These are phyloP conservation scores for Drosophila micromelanica DNA, from an alignment of 1,140 invertebrate genomes.

Conservation along the genomic window DNA sequence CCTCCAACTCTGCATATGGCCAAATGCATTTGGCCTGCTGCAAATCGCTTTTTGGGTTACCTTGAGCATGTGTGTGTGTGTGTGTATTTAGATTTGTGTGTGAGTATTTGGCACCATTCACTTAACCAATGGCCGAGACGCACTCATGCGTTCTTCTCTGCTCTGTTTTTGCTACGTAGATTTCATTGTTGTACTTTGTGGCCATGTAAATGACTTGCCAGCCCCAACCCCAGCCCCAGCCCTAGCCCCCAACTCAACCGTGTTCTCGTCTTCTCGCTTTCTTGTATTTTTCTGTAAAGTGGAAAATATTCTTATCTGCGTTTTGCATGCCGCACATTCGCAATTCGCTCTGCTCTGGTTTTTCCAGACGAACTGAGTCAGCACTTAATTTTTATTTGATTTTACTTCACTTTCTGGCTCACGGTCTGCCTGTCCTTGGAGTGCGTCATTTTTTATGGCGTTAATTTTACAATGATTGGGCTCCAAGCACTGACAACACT, in stretches of 20 bases:
- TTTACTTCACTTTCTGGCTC: constrained; percentile 53
- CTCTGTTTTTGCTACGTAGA: constrained; percentile 26
- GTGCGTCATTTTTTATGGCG: constrained; percentile 77
- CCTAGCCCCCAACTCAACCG: too few species aligned
- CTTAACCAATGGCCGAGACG: constrained; percentile 37
- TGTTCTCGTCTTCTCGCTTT: too few species aligned
- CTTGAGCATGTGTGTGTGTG: constrained; percentile 5
- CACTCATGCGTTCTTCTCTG: constrained; percentile 42
- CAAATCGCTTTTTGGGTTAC: constrained; percentile 27
- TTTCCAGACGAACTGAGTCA: constrained; percentile 76
- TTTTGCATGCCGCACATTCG: constrained; percentile 70
- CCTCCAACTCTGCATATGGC: constrained; percentile 24
- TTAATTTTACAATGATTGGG: constrained; percentile 78
- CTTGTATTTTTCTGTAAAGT: constrained; percentile 30
- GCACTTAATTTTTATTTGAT: constrained; percentile 82
- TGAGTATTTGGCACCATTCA: constrained; percentile 11
- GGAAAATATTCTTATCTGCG: constrained; percentile 74
- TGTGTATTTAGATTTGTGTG: not conserved
- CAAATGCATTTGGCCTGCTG: constrained; percentile 30
- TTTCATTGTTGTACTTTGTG: constrained; percentile 51
- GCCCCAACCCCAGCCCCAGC: constrained; percentile 1
- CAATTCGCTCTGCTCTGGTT: constrained; percentile 17
- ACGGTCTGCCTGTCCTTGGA: not conserved
- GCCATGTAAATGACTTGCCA: constrained; percentile 67
- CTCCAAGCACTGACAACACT: constrained; percentile 30